Evolutionary conservation across 1,140 invertebrate genomes (phyloP), one percentile per base, ranked within the genome.

Genomic region (Neuroterus valhalla): DNA sequence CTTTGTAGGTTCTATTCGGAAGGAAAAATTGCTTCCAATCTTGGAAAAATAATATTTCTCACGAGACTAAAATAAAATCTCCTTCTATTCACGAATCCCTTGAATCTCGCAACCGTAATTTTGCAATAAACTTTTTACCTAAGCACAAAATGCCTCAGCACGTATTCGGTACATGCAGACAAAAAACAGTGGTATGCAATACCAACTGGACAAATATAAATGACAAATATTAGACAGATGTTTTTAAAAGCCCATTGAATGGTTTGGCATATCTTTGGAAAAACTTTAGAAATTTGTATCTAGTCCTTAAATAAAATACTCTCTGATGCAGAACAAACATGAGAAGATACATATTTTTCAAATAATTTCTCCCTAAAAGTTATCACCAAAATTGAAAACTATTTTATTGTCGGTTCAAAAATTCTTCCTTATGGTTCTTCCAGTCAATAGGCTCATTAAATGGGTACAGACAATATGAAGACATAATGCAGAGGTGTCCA

Each of bases 171-270:
- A 62, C 55, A 8, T 0, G 55, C 55, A 31, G 26, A 62, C 55
- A 62, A 62, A 55, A 38, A 26, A 62, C 55, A 62, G 21, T 15
- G 23, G 52, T 55, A 15, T 31, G 31, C 55, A 38, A 31, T 62
- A 26, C 55, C 55, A 31, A 26, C 55, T 62, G 55, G 55, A 62
- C 55, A 62, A 62, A 62, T 62, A 62, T 62, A 62, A 62, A 31
- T 62, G 12, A 21, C 19, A 12, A 21, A 23, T 52, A 55, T 26
- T 3, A 48, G 6, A 48, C 17, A 55, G 26, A 26, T 55, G 52
- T 55, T 23, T 23, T 55, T 55, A 12, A 26, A 55, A 62, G 55
- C 55, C 55, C 55, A 62, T 62, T 62, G 55, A 50, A 48, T 19
- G 21, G 15, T 62, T 23, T 55, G 10, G 14, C 4, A 55, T 55